Base-by-base conservation (phyloP, 2,113 vertebrate species). In the Orientallactaga bullata region DNA sequence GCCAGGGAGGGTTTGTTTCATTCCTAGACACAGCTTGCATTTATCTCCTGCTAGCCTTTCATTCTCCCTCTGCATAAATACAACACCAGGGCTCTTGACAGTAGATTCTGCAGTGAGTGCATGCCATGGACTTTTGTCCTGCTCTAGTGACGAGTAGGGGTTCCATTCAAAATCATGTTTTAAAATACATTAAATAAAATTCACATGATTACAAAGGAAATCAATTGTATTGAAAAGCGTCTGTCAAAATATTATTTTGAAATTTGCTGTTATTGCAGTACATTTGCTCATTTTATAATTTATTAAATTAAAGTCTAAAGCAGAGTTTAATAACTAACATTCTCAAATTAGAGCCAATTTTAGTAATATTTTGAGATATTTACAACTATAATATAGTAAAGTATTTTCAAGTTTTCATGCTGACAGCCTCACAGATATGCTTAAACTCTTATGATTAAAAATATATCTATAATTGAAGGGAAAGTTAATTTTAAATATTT, bases 171-270 rank as follows among this genome's bases (percentile, higher is more conserved):
- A 94, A 63, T 37, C 63, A 15, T 20, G 24, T 35, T 72, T 76
- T 47, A 66, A 66, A 89, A 60, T 55, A 58, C 12, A 85, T 65
- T 47, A 81, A 61, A 68, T 76, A 85, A 94, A 91, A 81, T 68
- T 24, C 6, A 24, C 37, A 63, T 24, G 7, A 65, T 80, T 78
- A 60, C 11, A 69, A 77, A 91, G 39, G 12, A 93, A 85, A 39
- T 1, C 20, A 76, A 20, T 88, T 79, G 26, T 16, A 76, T 18
- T 55, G 11, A 74, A 65, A 89, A 17, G 39, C 3, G 80, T 21
- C 79, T 79, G 72, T 87, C 65, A 95, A 91, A 93, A 76, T 81
- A 83, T 69, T 55, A 77, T 82, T 92, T 42, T 66, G 35, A 66
- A 39, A 12, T 47, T 63, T 39, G 58, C 51, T 90, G n/a, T 72